These are phyloP conservation scores for Probaryconus sp. DNA, from an alignment of 1,140 invertebrate species.

Conservation along the genomic window DNA sequence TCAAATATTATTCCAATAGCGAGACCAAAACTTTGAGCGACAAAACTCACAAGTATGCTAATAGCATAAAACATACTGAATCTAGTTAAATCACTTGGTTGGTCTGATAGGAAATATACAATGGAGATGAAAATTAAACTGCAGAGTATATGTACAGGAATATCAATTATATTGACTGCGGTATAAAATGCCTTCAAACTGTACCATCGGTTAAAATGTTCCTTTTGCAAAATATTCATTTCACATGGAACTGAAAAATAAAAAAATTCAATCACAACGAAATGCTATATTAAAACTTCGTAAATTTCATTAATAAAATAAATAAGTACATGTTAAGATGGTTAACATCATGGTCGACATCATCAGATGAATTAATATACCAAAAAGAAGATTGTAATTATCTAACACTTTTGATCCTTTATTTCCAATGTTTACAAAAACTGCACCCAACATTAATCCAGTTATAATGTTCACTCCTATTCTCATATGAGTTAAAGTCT, in stretches of 20 bases:
- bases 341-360: constrained; percentile 92
- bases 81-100: constrained; percentile 86
- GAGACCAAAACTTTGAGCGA: constrained; percentile 92
- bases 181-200: constrained; percentile 94
- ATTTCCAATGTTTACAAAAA: constrained; percentile 84
- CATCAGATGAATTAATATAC: constrained; percentile 89
- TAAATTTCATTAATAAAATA: constrained; percentile 8
- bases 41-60: constrained; percentile 88
- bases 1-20: constrained; percentile 91
- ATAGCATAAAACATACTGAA: constrained; percentile 91
- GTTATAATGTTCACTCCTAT: constrained; percentile 85
- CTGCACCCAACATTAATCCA: constrained; percentile 85
- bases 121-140: constrained; percentile 89
- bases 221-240: constrained; percentile 93
- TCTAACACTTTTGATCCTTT: constrained; percentile 86
- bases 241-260: constrained; percentile 87
- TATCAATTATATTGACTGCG: constrained; percentile 90
- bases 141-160: constrained; percentile 86
- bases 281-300: too few relatives aligned
- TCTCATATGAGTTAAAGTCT: constrained; percentile 94
- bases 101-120: constrained; percentile 91
- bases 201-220: constrained; percentile 98
- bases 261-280: constrained; percentile 1
- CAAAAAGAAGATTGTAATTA: constrained; percentile 90
- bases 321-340: constrained; percentile 86